A percentile compares a stretch with the other conserved stretches of the same genome.
Evolutionary conservation across 1,140 invertebrate species (phyloP).

Genomic region (Lordiphosa mommai): DNA sequence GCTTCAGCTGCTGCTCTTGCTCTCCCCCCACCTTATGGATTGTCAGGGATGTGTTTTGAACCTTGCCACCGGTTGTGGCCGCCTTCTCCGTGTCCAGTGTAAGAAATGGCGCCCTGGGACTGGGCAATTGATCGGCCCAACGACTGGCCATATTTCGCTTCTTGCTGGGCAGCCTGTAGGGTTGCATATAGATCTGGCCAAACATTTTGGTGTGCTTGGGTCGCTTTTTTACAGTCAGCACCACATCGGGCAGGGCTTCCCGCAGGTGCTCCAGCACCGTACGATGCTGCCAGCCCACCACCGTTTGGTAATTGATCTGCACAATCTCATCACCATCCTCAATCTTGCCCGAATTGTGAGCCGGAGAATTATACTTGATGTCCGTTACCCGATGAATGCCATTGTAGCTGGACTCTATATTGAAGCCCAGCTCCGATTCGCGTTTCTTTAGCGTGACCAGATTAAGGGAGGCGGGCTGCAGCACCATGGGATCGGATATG

Average conservation of each 20-base stretch:
- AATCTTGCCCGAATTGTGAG: constrained; percentile 92
- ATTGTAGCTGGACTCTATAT: constrained; percentile 91
- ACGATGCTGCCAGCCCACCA: constrained; percentile 92
- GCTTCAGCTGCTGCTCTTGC: constrained; percentile 3
- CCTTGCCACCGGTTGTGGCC: constrained; percentile 47
- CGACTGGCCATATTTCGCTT: constrained; percentile 84
- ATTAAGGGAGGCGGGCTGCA: constrained; percentile 93
- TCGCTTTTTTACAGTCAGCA: constrained; percentile 91
- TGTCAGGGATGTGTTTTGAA: no score
- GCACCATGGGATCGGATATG: constrained; percentile 91
- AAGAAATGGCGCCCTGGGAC: constrained; percentile 84
- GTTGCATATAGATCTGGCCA: constrained; percentile 90
- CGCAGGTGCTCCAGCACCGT: constrained; percentile 89
- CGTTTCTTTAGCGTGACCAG: constrained; percentile 92
- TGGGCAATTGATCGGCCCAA: constrained; percentile 83
- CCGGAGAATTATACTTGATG: constrained; percentile 91
- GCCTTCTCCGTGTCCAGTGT: constrained; percentile 82
- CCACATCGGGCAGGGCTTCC: constrained; percentile 89
- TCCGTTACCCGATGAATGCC: constrained; percentile 90
- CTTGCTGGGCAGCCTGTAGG: constrained; percentile 88
- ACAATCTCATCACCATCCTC: constrained; percentile 96
- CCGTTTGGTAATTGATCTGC: constrained; percentile 95
- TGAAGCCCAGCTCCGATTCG: constrained; percentile 89
- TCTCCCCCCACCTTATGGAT: not conserved
- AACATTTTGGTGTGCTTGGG: constrained; percentile 91